These are phyloP conservation scores for Dromiciops gliroides DNA, from an alignment of 2,113 vertebrate species.

Conservation along the genomic window DNA sequence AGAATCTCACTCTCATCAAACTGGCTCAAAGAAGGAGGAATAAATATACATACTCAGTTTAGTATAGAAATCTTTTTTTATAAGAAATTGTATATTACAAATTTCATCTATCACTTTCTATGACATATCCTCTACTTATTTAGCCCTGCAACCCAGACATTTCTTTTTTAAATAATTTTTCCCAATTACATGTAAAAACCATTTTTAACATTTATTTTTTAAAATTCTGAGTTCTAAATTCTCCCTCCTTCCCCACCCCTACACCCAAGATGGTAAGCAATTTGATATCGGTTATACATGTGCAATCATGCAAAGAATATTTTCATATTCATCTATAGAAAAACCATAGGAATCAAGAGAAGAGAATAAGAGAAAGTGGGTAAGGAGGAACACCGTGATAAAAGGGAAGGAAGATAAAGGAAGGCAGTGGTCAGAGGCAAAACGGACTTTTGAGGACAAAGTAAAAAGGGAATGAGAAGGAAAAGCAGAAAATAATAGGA, in stretches of 20 bases:
- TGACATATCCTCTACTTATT: not conserved
- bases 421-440: not conserved
- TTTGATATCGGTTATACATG: no score
- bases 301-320: not conserved
- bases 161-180: no score
- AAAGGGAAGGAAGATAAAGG: no score
- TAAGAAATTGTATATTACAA: not conserved
- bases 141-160: no score
- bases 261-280: not conserved
- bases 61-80: not conserved
- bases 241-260: not conserved
- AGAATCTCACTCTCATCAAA: not conserved
- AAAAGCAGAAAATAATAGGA: not conserved
- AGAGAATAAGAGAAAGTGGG: no score
- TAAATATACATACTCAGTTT: not conserved
- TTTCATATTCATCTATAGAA: not conserved
- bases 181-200: no score
- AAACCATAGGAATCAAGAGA: no score
- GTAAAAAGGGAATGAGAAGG: not conserved
- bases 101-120: not conserved
- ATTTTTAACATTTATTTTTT: no score
- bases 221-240: not conserved
- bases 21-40: not conserved
- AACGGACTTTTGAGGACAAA: not conserved
- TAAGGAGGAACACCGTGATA: no score